These are phyloP conservation scores for Drosophila flavopinicola DNA, from an alignment of 2,888 invertebrate genomes.

Conservation along the genomic window DNA sequence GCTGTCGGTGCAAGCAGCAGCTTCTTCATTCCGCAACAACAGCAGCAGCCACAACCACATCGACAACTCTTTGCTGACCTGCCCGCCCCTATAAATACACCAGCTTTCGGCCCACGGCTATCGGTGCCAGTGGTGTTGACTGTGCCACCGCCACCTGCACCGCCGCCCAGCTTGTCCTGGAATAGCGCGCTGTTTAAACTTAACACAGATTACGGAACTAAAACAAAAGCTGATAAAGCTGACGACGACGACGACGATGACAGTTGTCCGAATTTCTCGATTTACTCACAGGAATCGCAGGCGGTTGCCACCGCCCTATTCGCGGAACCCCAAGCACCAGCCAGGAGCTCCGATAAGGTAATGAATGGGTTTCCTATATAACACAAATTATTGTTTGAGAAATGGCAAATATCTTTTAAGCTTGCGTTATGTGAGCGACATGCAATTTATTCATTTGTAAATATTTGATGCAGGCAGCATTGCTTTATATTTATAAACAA, in stretches of 20 bases:
- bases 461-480: not conserved
- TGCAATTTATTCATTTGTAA: not conserved
- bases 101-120: constrained; percentile 42
- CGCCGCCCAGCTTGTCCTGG: constrained; percentile 82
- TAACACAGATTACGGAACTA: constrained; percentile 78
- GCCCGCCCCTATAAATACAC: constrained; percentile 65
- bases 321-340: constrained; percentile 39
- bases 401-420: constrained; percentile 40
- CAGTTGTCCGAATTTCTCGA: constrained; percentile 93
- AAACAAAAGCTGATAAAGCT: constrained; percentile 83
- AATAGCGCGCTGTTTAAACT: constrained; percentile 81
- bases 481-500: not conserved
- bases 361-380: constrained; percentile 49
- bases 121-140: constrained; percentile 61
- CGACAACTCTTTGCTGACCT: constrained; percentile 66
- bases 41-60: constrained; percentile 39
- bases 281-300: constrained; percentile 92
- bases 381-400: constrained; percentile 28
- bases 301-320: constrained; percentile 84
- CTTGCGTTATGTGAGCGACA: not conserved
- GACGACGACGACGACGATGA: constrained; percentile 86
- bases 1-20: constrained; percentile 7
- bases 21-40: constrained; percentile 38
- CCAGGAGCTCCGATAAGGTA: constrained; percentile 76
- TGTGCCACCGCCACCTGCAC: constrained; percentile 81